These are phyloP conservation scores for Labeo rohita DNA, from an alignment of 2,113 vertebrate species.

Conservation along the genomic window DNA sequence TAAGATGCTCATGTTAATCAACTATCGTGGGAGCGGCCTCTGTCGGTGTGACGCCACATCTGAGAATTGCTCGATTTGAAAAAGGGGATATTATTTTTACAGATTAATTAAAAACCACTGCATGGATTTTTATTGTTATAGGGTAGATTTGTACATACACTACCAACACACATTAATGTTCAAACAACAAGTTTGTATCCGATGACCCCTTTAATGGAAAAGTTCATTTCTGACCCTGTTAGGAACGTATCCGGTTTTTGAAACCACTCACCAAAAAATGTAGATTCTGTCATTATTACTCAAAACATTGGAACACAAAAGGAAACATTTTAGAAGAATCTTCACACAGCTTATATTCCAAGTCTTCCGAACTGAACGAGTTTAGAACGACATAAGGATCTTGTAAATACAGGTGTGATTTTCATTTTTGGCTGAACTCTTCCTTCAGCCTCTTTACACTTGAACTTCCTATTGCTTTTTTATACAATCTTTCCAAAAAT, in stretches of 20 bases:
- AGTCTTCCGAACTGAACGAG: neutral
- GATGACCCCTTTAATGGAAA: too few species aligned
- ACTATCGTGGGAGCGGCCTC: too few species aligned
- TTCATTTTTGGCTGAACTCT: neutral
- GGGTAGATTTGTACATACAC: too few species aligned
- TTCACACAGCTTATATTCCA: neutral
- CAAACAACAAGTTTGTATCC: too few species aligned
- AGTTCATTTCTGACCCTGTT: neutral
- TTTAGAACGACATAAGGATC: neutral
- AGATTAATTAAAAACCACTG: too few species aligned
- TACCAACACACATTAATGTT: too few species aligned
- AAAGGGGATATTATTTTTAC: too few species aligned
- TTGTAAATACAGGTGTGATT: neutral
- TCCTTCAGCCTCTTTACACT: neutral
- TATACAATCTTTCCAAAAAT: neutral
- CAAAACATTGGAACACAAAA: neutral
- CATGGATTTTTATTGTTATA: too few species aligned
- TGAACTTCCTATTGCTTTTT: slow-evolving; percentile 8
- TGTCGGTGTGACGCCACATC: too few species aligned
- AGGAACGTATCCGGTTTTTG: neutral
- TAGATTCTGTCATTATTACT: neutral
- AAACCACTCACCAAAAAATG: neutral
- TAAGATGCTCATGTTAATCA: too few species aligned
- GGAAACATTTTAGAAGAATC: neutral
- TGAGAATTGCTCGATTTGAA: too few species aligned